Base-by-base conservation (phyloP, 2,888 invertebrate genomes). In the Mycalesis mineus region DNA sequence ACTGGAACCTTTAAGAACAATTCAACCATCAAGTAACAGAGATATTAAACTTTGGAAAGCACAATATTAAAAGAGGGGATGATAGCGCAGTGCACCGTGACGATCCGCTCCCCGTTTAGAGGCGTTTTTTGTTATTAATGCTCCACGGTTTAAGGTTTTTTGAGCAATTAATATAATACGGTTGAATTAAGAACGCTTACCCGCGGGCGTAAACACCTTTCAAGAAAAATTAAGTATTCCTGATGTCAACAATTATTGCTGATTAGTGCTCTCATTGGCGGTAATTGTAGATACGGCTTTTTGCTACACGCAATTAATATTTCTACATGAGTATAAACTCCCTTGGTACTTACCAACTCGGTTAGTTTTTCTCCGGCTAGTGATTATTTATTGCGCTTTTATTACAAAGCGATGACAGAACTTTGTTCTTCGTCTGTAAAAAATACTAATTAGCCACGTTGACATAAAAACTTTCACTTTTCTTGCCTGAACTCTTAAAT, bases 111-210 rank as follows among this genome's bases (percentile, higher is more conserved):
- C 51, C 57, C 36, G 53, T 57, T 56, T 53, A 55, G 53, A 42
- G 59, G 63, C 57, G 60, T 61, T 65, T 68, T 65, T 63, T 64
- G 57, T 68, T 65, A 70, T 69, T 68, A 66, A 70, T 67, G 67
- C 60, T 65, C 61, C 63, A 66, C 62, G 64, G 65, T 50, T 60
- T 60, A 60, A 60, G 59, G 65, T 57, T 68, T 65, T 62, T 68
- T 65, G 60, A 63, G 66, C 65, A 68, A 70, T 70, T 68, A 70
- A 68, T 67, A 65, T 55, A 58, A 14, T 50, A 42, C 60, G 59
- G 63, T 55, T 60, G 59, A 65, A 63, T 58, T 55, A 62, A 63
- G 66, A 57, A 61, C 65, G 59, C 64, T 67, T 65, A 97, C 86
- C 63, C 40, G 58, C 52, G 57, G 60, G 51, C 36, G 45, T 45